Evolutionary conservation across 2,113 vertebrate species (phyloP).

Genomic region (Onychostruthus taczanowskii): DNA sequence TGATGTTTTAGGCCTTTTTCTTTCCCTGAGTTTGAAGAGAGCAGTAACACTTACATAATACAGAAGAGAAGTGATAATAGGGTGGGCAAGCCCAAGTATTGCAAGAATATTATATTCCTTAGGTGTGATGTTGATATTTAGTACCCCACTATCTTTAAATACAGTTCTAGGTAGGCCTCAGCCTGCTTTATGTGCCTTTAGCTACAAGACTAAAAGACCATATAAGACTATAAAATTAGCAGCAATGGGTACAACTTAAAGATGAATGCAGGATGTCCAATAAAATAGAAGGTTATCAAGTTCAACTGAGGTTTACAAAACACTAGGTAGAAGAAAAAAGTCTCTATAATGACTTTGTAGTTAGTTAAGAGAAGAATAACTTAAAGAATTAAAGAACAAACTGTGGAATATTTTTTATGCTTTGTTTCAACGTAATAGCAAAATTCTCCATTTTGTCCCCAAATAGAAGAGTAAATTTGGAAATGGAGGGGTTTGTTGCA

Average conservation of each 20-base stretch:
- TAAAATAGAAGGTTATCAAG: not conserved
- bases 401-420: not conserved
- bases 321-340: not conserved
- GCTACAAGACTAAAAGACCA: not conserved
- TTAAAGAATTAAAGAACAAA: not conserved
- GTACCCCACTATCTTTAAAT: not conserved
- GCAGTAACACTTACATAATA: rapidly evolving
- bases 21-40: not conserved
- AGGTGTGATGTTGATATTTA: not conserved
- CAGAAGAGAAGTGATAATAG: not conserved
- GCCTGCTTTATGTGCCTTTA: not conserved
- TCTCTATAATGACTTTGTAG: not conserved
- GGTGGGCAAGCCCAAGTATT: not conserved
- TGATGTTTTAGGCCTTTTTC: not conserved
- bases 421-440: not conserved
- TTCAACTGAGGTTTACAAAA: not conserved
- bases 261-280: not conserved
- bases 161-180: not conserved
- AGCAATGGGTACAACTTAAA: not conserved
- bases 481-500: not conserved
- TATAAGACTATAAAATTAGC: not conserved
- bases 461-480: not conserved
- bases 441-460: not conserved
- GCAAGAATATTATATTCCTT: not conserved
- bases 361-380: not conserved